Evolutionary conservation across 2,888 invertebrate species (phyloP).

Genomic region (Trisateles emortualis): DNA sequence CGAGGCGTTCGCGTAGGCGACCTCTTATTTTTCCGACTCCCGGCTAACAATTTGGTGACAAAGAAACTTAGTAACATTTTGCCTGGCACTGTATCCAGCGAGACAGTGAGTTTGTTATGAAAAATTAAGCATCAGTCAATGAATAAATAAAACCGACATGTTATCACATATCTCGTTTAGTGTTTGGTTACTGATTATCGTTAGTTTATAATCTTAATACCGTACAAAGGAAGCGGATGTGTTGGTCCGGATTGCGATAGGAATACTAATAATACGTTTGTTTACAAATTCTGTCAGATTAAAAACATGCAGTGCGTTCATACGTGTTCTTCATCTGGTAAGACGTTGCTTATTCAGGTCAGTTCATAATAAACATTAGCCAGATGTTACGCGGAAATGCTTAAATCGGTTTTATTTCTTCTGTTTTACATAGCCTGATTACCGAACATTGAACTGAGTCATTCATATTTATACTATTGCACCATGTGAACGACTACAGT

Average conservation of each 20-base stretch:
- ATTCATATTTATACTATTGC: not conserved
- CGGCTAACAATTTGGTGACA: not conserved
- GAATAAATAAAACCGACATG: constrained; percentile 2
- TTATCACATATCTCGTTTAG: constrained; percentile 16
- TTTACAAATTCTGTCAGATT: constrained; percentile 69
- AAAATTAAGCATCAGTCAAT: constrained; percentile 5
- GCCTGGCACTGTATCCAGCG: too few species aligned
- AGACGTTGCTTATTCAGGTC: constrained; percentile 57
- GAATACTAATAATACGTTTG: constrained; percentile 63
- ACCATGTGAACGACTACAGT: too few species aligned
- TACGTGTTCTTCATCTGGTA: constrained; percentile 48
- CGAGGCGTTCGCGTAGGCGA: too few species aligned
- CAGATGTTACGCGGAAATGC: constrained; percentile 45
- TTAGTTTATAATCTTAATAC: constrained; percentile 42
- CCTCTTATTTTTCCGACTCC: not conserved
- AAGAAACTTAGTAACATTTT: too few species aligned
- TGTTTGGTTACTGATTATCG: constrained; percentile 23
- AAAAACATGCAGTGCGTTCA: constrained; percentile 65
- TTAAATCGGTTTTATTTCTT: constrained; percentile 26
- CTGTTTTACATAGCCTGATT: constrained; percentile 31
- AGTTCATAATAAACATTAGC: constrained; percentile 57
- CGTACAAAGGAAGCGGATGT: constrained; percentile 57
- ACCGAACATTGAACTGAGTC: constrained; percentile 11
- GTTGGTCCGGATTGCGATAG: constrained; percentile 57
- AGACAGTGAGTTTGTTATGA: not conserved